Conservation (phyloP, 2,888 invertebrate species). For the Chymomyza amoena region DNA sequence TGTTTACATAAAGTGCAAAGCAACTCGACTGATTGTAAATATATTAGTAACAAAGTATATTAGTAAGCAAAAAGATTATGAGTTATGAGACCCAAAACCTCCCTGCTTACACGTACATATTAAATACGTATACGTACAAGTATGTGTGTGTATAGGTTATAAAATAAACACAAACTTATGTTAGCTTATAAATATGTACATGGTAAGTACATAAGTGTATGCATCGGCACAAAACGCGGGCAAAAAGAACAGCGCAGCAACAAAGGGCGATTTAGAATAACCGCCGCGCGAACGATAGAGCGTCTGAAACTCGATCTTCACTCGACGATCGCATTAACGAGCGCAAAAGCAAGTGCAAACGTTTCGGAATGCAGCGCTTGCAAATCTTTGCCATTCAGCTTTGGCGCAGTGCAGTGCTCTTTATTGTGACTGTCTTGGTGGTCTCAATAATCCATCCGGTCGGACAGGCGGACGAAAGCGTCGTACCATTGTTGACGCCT, state of each 20-base stretch:
- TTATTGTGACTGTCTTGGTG: slow-evolving; percentile 59
- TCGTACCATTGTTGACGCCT: slow-evolving; percentile 65
- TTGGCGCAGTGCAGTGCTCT: not conserved
- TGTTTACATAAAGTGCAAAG: too few relatives aligned
- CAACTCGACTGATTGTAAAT: too few relatives aligned
- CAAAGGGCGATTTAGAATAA: not conserved
- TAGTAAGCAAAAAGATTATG: too few relatives aligned
- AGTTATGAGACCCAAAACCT: too few relatives aligned
- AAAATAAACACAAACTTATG: slow-evolving; percentile 41
- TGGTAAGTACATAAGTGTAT: not conserved
- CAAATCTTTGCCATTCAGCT: slow-evolving; percentile 42
- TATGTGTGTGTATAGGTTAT: slow-evolving; percentile 35
- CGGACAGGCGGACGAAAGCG: slow-evolving; percentile 20
- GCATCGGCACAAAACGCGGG: slow-evolving; percentile 42
- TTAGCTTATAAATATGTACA: slow-evolving; percentile 18
- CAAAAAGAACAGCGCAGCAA: slow-evolving; percentile 49
- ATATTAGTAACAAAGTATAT: too few relatives aligned
- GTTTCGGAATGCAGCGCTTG: slow-evolving; percentile 55
- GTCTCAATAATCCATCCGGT: slow-evolving; percentile 72
- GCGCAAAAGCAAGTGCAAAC: slow-evolving; percentile 48
- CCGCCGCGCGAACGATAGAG: slow-evolving; percentile 13
- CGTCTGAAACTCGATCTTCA: slow-evolving; percentile 63
- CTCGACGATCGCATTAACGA: slow-evolving; percentile 54
- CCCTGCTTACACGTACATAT: too few relatives aligned
- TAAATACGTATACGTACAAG: not conserved